These are phyloP conservation scores for Arizona elegans DNA, from an alignment of 2,113 vertebrate species.

Conservation along the genomic window DNA sequence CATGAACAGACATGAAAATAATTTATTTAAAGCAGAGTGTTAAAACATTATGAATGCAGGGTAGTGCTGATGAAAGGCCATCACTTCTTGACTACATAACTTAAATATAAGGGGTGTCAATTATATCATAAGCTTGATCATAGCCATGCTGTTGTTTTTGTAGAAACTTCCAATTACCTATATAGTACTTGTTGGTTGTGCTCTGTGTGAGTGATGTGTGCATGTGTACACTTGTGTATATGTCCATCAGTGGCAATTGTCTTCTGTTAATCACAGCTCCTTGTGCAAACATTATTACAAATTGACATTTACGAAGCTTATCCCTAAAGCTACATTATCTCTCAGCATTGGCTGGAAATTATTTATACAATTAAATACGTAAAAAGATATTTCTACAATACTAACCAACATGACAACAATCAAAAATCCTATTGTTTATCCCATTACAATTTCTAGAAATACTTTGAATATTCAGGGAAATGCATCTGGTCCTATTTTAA, in stretches of 20 bases:
- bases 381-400: neutral
- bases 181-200: neutral
- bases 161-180: neutral
- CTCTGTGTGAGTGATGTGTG: neutral
- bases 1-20: neutral
- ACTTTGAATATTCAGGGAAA: neutral
- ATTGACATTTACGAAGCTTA: neutral
- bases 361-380: neutral
- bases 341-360: neutral
- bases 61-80: neutral
- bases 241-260: neutral
- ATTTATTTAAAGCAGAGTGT: constrained; percentile 6
- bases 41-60: constrained; percentile 25
- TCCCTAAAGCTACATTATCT: neutral
- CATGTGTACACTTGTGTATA: neutral
- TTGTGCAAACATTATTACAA: neutral
- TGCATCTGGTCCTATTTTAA: neutral
- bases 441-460: neutral
- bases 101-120: constrained; percentile 12
- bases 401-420: neutral
- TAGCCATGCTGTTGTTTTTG: neutral
- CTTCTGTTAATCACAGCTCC: neutral
- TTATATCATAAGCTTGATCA: constrained; percentile 5
- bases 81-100: constrained; percentile 24
- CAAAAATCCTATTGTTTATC: neutral